A percentile compares a stretch with the other conserved stretches of the same genome.
Conservation (phyloP, 2,888 invertebrate genomes). For the Phengaris arion region DNA sequence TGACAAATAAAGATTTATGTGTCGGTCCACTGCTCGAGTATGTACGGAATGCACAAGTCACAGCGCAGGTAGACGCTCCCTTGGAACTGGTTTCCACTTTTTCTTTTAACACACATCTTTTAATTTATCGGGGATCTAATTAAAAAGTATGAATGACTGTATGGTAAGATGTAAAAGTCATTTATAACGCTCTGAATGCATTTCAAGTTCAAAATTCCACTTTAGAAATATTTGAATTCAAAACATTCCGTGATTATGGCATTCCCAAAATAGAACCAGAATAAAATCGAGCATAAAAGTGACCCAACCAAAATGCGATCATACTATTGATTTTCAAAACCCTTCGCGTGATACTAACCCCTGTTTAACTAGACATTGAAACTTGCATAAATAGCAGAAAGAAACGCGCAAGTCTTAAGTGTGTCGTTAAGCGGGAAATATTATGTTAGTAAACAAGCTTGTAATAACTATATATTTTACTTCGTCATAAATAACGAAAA, state of each 20-base stretch:
- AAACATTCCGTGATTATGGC: conserved; percentile 6
- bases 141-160: conserved; percentile 29
- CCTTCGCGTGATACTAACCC: conserved; percentile 32
- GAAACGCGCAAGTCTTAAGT: background rate
- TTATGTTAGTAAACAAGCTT: background rate
- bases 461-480: background rate
- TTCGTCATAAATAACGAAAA: no score
- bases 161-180: background rate
- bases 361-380: conserved; percentile 16
- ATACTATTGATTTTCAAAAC: conserved; percentile 24
- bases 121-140: conserved; percentile 36
- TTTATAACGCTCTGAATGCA: background rate
- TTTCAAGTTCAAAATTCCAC: background rate
- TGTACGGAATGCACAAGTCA: conserved; percentile 49
- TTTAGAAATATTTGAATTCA: background rate
- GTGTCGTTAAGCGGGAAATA: background rate
- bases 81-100: conserved; percentile 44
- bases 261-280: background rate
- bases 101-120: conserved; percentile 33
- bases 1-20: conserved; percentile 17
- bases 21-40: conserved; percentile 32
- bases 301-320: background rate
- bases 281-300: background rate
- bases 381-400: background rate
- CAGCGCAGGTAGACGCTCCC: conserved; percentile 46